Base-by-base conservation (phyloP, 2,113 vertebrate genomes). In the Megaleporinus macrocephalus region DNA sequence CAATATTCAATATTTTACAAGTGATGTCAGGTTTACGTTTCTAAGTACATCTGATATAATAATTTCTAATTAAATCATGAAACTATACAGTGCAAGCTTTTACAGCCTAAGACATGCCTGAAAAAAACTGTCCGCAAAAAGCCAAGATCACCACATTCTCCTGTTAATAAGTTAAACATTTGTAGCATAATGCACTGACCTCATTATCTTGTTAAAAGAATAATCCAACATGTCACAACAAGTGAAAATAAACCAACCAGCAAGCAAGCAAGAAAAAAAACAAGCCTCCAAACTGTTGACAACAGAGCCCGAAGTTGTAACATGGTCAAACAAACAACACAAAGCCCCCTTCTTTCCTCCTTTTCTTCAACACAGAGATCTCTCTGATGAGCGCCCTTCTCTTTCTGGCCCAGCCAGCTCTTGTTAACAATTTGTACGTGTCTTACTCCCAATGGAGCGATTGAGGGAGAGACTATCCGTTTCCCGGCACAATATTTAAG, bases 331-430 rank as follows among this genome's bases (percentile, higher is more conserved):
- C 16, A 33, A 30, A 79, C 4, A 62, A 53, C 72, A 75, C 69
- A 82, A 70, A 81, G 74, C 29, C 29, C 24, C 5, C 18, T 73
- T 53, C 36, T 59, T 74, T 55, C 26, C 41, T 73, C 29, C 63
- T 65, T 51, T 72, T 61, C 55, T 55, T 0, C 15, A 68, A 0
- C 63, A 53, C 73, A 66, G 59, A 77, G 79, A 71, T 71, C 83
- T 24, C 27, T 66, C 70, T 69, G 76, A 84, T 78, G 74, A 73
- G 69, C 51, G 36, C 68, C 47, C n/a, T 12, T 57, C 41, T 79
- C 59, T 74, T 85, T 87, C 86, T 86, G 80, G 73, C 87, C 29
- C 66, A 44, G 77, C 55, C 57, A 47, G 70, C 20, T 49, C 81
- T 86, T 87, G 76, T 84, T 87, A 82, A 73, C 49, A 74, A 63